These are phyloP conservation scores for Acleris laterana DNA, from an alignment of 2,888 invertebrate genomes.

Conservation along the genomic window DNA sequence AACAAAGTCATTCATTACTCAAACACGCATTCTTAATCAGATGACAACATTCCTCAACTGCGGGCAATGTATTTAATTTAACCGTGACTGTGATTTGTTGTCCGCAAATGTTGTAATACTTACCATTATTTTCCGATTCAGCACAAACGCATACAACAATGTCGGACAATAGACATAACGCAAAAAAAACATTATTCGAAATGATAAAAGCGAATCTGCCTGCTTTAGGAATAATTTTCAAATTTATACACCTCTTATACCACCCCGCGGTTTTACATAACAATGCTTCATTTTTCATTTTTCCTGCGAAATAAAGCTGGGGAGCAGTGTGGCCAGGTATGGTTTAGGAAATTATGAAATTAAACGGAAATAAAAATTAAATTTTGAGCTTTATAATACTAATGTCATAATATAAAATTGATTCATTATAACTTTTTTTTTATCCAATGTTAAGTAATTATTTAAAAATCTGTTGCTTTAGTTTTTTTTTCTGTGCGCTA, in stretches of 20 bases:
- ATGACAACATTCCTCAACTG: too few species aligned
- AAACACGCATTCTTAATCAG: too few species aligned
- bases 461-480: too few species aligned
- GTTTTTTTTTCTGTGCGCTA: too few species aligned
- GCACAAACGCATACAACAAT: constrained; percentile 21
- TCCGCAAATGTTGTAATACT: background rate
- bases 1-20: too few species aligned
- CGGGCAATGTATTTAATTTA: too few species aligned
- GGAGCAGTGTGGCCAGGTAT: constrained; percentile 25
- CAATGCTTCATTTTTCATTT: constrained; percentile 41
- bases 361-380: background rate
- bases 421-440: too few species aligned
- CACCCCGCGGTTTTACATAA: constrained; percentile 39
- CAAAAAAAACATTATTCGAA: constrained; percentile 29
- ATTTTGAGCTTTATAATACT: too few species aligned
- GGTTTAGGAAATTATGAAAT: constrained; percentile 19
- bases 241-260: constrained; percentile 37
- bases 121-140: constrained; percentile 16
- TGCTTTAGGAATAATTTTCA: constrained; percentile 37
- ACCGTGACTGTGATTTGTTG: too few species aligned
- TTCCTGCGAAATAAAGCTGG: constrained; percentile 37
- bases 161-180: constrained; percentile 27
- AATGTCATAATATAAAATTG: too few species aligned
- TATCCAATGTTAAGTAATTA: too few species aligned
- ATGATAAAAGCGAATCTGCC: constrained; percentile 36